Percentiles rank a stretch among this genome's conserved stretches.
Conservation (phyloP, 1,140 invertebrate species). For the Holotrichia oblita region DNA sequence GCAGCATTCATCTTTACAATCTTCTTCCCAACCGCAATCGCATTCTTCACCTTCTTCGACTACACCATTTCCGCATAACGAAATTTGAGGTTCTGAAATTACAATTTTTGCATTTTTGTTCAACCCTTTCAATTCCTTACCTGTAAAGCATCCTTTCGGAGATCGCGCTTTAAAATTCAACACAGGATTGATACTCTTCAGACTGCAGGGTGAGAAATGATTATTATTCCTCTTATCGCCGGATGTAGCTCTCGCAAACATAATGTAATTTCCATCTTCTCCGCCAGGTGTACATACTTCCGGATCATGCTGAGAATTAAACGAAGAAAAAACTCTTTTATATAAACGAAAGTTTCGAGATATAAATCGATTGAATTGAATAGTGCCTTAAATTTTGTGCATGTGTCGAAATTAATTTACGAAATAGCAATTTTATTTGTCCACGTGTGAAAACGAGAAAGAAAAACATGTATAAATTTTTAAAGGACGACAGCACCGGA, state of each 20-base stretch:
- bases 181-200: constrained; percentile 94
- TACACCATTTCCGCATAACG: constrained; percentile 96
- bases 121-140: constrained; percentile 62
- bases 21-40: constrained; percentile 98
- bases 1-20: constrained; percentile 94
- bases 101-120: not conserved
- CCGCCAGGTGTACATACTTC: constrained; percentile 90
- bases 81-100: constrained; percentile 80
- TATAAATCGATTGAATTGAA: too few relatives aligned
- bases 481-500: too few relatives aligned
- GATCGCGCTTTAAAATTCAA: constrained; percentile 92
- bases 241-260: constrained; percentile 96
- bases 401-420: too few relatives aligned
- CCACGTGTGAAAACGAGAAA: too few relatives aligned
- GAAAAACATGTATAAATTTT: too few relatives aligned
- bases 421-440: too few relatives aligned
- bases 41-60: constrained; percentile 96
- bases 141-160: constrained; percentile 90
- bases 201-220: constrained; percentile 91
- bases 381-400: too few relatives aligned
- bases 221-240: constrained; percentile 97
- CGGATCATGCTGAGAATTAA: constrained; percentile 85
- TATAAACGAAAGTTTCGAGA: too few relatives aligned
- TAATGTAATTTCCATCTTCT: constrained; percentile 97
- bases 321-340: not conserved